Base-by-base conservation (phyloP, 2,888 invertebrate genomes). In the Brachyptera risi region DNA sequence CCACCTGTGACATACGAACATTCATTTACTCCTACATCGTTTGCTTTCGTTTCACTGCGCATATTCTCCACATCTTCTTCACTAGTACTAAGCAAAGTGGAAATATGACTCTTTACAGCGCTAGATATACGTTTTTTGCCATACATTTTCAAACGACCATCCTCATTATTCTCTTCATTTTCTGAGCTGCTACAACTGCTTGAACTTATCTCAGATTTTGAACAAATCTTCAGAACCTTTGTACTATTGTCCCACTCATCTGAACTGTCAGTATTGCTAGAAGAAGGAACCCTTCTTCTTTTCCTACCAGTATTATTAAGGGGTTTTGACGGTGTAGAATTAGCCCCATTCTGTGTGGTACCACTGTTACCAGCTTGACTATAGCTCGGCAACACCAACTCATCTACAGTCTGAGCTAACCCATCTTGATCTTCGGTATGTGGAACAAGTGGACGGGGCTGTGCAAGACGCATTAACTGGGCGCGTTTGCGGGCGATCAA, bases 401-500 rank as follows among this genome's bases (percentile, higher is more conserved):
- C n/a, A n/a, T n/a, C n/a, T n/a, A n/a, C n/a, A n/a, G n/a, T n/a
- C n/a, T n/a, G n/a, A n/a, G n/a, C n/a, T n/a, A n/a, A n/a, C n/a
- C n/a, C n/a, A n/a, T n/a, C n/a, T n/a, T n/a, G n/a, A n/a, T n/a
- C n/a, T n/a, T n/a, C n/a, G n/a, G n/a, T n/a, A n/a, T n/a, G n/a
- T n/a, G n/a, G n/a, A n/a, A n/a, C n/a, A 31, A 31, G 31, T 31
- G 31, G 31, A 11, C 35, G 40, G 24, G 24, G 68, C 7, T 60
- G 58, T 11, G 63, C 56, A 11, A 65, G 58, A 17, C 37, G 69
- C 61, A 40, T 63, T 44, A 58, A 47, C 42, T 65, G 61, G 13
- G 83, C 80, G 56, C 87, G 82, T 59, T 89, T 85, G 65, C 87
- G 84, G 2, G 87, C 85, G 60, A 90, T 88, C 54, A 90, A 74